Conservation (phyloP, 2,888 invertebrate species). For the Coecobrya sp. region DNA sequence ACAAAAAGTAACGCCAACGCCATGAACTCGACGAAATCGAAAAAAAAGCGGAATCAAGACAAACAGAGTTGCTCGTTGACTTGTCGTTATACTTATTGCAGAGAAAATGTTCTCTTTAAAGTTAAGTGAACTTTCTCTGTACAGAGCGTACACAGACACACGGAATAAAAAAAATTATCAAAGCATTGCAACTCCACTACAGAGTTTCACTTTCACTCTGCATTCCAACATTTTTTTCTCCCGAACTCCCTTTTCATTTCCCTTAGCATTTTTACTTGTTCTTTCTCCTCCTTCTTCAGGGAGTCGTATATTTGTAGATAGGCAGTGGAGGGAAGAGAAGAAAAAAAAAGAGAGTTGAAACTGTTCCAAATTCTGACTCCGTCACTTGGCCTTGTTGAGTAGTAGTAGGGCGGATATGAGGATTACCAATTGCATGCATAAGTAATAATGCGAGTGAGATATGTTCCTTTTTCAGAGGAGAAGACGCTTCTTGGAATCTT, state of each 20-base stretch:
- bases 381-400: conserved; percentile 34
- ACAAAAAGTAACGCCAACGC: background rate
- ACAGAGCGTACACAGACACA: no score
- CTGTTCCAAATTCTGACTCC: conserved; percentile 38
- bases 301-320: background rate
- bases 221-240: background rate
- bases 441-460: conserved; percentile 51
- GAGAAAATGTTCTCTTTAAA: no score
- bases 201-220: background rate
- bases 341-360: conserved; percentile 19
- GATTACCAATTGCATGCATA: conserved; percentile 79
- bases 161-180: no score
- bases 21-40: background rate
- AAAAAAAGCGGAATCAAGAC: no score
- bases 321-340: background rate
- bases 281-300: no score
- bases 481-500: background rate
- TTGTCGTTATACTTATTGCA: no score
- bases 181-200: background rate
- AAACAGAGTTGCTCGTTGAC: no score
- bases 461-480: background rate
- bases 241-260: background rate
- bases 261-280: background rate
- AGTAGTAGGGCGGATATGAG: background rate
- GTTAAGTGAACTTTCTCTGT: no score